Conservation (phyloP, 2,888 invertebrate genomes). For the Tenthredo amoena region DNA sequence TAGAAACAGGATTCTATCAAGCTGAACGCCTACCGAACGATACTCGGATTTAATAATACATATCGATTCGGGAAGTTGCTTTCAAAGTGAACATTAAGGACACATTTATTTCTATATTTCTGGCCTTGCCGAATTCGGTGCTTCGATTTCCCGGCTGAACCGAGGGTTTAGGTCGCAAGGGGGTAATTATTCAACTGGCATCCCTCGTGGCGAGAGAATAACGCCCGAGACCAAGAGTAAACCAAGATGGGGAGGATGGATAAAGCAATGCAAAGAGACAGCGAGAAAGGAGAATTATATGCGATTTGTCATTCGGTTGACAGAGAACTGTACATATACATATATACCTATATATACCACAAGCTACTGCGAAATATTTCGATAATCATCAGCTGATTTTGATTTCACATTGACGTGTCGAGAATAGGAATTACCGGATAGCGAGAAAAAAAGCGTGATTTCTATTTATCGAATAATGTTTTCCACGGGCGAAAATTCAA, state of each 20-base stretch:
- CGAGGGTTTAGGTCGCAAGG: conserved; percentile 71
- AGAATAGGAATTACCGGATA: not conserved
- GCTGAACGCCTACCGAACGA: not conserved
- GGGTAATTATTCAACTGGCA: conserved; percentile 77
- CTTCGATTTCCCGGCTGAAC: conserved; percentile 73
- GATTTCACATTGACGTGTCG: not conserved
- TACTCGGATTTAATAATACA: conserved; percentile 25
- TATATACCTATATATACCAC: not conserved
- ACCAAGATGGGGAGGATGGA: conserved; percentile 54
- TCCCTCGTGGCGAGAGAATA: conserved; percentile 71
- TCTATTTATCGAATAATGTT: not conserved
- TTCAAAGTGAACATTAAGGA: conserved; percentile 27
- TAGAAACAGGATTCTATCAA: conserved; percentile 15
- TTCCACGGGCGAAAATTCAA: not conserved
- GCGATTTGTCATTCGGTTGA: conserved; percentile 72
- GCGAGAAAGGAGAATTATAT: conserved; percentile 39
- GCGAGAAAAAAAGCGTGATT: not conserved
- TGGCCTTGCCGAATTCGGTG: conserved; percentile 68
- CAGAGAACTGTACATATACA: conserved; percentile 45
- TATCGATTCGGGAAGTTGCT: conserved; percentile 32
- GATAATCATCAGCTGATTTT: not conserved
- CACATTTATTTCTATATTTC: conserved; percentile 17
- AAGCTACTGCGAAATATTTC: not conserved
- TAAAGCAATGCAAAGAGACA: conserved; percentile 58
- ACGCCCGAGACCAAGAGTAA: conserved; percentile 63